These are phyloP conservation scores for Coenobita brevimanus DNA, from an alignment of 1,140 invertebrate genomes.

Conservation along the genomic window DNA sequence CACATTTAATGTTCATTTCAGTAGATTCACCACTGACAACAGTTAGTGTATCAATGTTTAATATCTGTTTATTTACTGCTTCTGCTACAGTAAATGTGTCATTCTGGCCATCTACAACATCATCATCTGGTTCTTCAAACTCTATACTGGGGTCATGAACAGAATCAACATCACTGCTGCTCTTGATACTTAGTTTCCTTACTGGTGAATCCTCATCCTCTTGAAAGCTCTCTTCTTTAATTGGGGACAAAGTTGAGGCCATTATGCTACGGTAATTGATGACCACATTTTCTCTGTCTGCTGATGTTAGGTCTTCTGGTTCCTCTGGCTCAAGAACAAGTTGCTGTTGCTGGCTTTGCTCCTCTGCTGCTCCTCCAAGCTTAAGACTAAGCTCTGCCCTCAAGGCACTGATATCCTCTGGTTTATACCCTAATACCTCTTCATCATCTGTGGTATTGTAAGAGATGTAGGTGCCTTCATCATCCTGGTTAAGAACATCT, in stretches of 20 bases:
- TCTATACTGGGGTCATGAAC: slow-evolving; percentile 38
- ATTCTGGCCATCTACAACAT: neutral
- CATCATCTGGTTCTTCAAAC: slow-evolving; percentile 30
- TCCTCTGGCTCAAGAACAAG: slow-evolving; percentile 28
- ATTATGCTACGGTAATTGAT: slow-evolving; percentile 58
- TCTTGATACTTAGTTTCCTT: neutral
- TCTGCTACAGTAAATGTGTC: slow-evolving; percentile 15
- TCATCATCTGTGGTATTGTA: slow-evolving; percentile 62
- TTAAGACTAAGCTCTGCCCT: slow-evolving; percentile 53
- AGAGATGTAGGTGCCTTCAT: slow-evolving; percentile 51
- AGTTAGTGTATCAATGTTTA: neutral
- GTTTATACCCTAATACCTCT: slow-evolving; percentile 50
- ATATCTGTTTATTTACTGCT: slow-evolving; percentile 6
- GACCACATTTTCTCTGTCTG: slow-evolving; percentile 48
- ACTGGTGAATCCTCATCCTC: slow-evolving; percentile 45
- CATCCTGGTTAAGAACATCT: slow-evolving; percentile 46
- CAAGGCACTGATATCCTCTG: slow-evolving; percentile 57
- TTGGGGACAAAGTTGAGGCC: slow-evolving; percentile 48
- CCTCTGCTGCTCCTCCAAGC: slow-evolving; percentile 25
- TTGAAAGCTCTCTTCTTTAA: slow-evolving; percentile 56
- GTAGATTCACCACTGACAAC: neutral
- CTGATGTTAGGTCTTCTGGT: slow-evolving; percentile 21
- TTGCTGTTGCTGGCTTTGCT: neutral
- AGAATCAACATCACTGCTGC: neutral
- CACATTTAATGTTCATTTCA: too few relatives aligned